phyloP scores from a whole-genome alignment of 2,888 invertebrate species.

The Drosophila aldrichi region DNA sequence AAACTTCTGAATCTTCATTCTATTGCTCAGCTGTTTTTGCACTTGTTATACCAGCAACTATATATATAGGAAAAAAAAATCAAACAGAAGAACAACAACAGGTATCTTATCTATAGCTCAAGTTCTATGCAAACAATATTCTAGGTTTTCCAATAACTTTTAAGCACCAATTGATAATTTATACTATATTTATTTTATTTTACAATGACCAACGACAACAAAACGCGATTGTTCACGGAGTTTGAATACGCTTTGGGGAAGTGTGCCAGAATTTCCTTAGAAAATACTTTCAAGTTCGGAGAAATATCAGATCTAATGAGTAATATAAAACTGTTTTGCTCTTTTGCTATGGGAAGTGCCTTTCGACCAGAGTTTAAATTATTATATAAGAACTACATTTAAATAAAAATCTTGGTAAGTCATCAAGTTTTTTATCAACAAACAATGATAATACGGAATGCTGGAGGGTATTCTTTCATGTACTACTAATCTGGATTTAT shows the following conservation, averaged over 20 bases:
- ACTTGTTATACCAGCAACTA: background rate
- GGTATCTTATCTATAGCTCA: slow-evolving; percentile 43
- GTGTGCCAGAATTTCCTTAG: background rate
- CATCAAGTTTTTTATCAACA: too few relatives aligned
- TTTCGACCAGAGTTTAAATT: too few relatives aligned
- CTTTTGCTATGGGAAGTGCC: too few relatives aligned
- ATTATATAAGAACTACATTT: too few relatives aligned
- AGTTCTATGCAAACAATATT: slow-evolving; percentile 38
- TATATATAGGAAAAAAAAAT: background rate
- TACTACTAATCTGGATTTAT: too few relatives aligned
- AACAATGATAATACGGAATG: too few relatives aligned
- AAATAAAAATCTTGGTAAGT: too few relatives aligned
- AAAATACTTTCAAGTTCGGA: background rate
- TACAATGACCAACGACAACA: slow-evolving; percentile 26
- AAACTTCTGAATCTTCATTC: slow-evolving; percentile 2
- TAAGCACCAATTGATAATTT: slow-evolving; percentile 31
- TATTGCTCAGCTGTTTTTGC: slow-evolving; percentile 2
- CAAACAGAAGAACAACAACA: background rate
- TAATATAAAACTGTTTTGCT: too few relatives aligned
- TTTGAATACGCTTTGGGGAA: background rate
- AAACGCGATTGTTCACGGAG: background rate
- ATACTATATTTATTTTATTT: slow-evolving; percentile 4
- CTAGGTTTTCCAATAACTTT: slow-evolving; percentile 22
- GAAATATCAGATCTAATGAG: background rate
- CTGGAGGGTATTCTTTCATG: too few relatives aligned